phyloP scores from a whole-genome alignment of 37 sponge, comb jelly and placozoan genomes.

The Cliona cf. orientalis region DNA sequence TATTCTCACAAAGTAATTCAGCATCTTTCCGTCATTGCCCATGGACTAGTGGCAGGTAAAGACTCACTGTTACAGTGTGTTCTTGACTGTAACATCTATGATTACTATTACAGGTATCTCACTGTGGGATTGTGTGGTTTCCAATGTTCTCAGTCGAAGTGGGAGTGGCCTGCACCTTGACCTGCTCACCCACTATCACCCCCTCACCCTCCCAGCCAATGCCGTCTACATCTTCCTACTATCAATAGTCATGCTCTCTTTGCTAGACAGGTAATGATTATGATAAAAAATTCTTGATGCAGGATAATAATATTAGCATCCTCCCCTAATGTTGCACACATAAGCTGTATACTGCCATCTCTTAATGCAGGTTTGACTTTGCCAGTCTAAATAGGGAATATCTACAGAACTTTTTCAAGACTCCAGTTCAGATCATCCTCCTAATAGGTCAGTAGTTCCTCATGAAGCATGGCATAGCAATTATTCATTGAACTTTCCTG shows the following conservation, averaged over 20 bases:
- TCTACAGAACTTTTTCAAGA: slow-evolving; percentile 21
- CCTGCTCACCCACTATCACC: slow-evolving; percentile 62
- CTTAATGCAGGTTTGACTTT: slow-evolving; percentile 52
- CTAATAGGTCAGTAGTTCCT: slow-evolving; percentile 31
- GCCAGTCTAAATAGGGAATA: slow-evolving; percentile 23
- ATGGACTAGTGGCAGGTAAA: slow-evolving; percentile 69
- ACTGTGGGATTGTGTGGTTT: slow-evolving; percentile 64
- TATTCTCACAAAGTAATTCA: slow-evolving; percentile 27
- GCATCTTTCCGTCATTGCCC: slow-evolving; percentile 12
- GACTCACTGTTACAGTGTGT: not conserved
- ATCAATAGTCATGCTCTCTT: slow-evolving; percentile 27
- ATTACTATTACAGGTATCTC: slow-evolving; percentile 43
- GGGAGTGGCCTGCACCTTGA: slow-evolving; percentile 31
- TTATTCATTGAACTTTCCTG: not conserved
- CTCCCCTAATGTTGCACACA: not conserved
- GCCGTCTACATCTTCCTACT: slow-evolving; percentile 60
- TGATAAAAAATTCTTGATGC: not conserved
- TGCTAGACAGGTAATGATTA: slow-evolving; percentile 76
- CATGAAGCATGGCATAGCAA: not conserved
- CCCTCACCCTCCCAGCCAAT: slow-evolving; percentile 54
- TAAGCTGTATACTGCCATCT: not conserved
- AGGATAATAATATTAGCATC: not conserved
- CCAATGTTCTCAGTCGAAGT: slow-evolving; percentile 30
- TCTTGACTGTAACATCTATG: not conserved
- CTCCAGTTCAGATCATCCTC: slow-evolving; percentile 25